These are phyloP conservation scores for Bathynomus jamesi DNA, from an alignment of 1,140 invertebrate genomes.

Conservation along the genomic window DNA sequence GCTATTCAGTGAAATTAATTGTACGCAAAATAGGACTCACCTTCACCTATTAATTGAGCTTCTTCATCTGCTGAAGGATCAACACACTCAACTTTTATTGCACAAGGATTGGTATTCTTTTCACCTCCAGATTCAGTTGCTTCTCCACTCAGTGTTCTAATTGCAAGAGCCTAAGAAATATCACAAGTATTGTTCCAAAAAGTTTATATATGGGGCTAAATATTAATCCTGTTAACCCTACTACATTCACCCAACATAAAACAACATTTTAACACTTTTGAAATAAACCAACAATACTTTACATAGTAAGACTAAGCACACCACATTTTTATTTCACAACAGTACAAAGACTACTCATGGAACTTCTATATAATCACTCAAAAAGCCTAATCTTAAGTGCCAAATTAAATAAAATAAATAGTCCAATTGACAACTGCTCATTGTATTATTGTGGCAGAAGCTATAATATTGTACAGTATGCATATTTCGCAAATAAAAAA, in stretches of 20 bases:
- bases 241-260: neutral
- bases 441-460: no score
- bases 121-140: neutral
- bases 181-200: neutral
- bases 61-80: slow-evolving; percentile 9
- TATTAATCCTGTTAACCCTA: neutral
- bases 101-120: slow-evolving; percentile 5
- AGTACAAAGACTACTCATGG: no score
- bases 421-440: no score
- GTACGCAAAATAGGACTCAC: neutral
- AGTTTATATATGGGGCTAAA: neutral
- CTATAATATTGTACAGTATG: no score
- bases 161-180: slow-evolving; percentile 30
- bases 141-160: slow-evolving; percentile 34
- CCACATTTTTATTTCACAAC: no score
- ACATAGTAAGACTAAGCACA: no score
- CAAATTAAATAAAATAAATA: no score
- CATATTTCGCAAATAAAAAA: no score
- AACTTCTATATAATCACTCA: no score
- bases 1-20: neutral
- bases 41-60: slow-evolving; percentile 3
- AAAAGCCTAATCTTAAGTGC: no score
- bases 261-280: neutral
- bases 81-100: slow-evolving; percentile 22
- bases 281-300: neutral